Evolutionary conservation across 2,113 vertebrate genomes (phyloP), one percentile per base, ranked within the genome.

Genomic region (Lota lota): DNA sequence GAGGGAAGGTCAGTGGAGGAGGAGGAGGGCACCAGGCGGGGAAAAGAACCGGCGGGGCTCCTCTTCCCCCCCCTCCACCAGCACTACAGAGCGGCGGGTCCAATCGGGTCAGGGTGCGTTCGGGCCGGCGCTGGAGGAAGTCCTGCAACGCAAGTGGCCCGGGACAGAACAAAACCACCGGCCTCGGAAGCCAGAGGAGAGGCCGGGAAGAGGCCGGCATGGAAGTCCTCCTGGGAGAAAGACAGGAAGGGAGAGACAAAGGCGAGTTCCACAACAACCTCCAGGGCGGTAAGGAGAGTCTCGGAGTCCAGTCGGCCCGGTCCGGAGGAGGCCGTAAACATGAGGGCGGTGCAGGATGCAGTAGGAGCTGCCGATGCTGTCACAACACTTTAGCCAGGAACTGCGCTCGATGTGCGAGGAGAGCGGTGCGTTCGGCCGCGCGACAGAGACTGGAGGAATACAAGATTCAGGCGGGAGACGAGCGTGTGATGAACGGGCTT

Each of bases 81-180:
- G 19, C 68, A 5, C 40, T 47, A 14, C 79, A 87, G 69, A 74
- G 65, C 0, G 87, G 78, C 58, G 40, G 40, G 40, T 54, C 74
- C 47, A 85, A 80, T 74, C 78, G 83, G 59, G 80, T 82, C 18
- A 83, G 88, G 74, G 78, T 87, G 61, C 79, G 83, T 50, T 86
- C 87, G 0, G 85, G 84, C 69, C 79, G 88, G 72, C 90, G 89
- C 64, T 92, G 91, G 91, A 89, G 91, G 79, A 92, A 90, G 70
- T 90, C 89, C 5, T 73, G 80, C 6, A 83, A 84, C 10, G 47
- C 75, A 21, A 75, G 67, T 1, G 61, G n/a, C 14, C 22, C 51
- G 22, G 83, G 40, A 47, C 10, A 8, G 6, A 47, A 47, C 40
- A 47, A 85, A 59, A 86, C 74, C 74, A 19, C 63, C n/a, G 63